These are phyloP conservation scores for Rhaphigaster nebulosa DNA, from an alignment of 2,888 invertebrate genomes.

Conservation along the genomic window DNA sequence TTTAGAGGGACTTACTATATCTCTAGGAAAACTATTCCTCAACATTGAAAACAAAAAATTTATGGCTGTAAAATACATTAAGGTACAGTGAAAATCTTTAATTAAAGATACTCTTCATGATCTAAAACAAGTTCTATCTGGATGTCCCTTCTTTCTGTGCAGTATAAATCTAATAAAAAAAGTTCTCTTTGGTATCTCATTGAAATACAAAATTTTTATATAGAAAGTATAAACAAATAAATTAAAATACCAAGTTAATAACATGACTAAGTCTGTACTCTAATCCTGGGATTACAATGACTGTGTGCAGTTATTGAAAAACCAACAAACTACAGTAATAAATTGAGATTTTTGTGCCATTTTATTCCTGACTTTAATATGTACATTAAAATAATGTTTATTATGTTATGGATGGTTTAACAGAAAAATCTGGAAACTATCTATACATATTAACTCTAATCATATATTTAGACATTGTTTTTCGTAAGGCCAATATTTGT, in stretches of 20 bases:
- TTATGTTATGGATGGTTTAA: background rate
- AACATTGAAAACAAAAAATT: background rate
- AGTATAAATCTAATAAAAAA: background rate
- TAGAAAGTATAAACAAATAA: background rate
- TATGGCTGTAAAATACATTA: background rate
- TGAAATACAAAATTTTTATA: background rate
- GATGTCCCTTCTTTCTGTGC: background rate
- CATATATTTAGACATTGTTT: slow-evolving; percentile 52
- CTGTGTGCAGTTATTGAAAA: background rate
- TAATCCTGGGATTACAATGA: background rate
- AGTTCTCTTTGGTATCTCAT: background rate
- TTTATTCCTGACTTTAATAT: background rate
- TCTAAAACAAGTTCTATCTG: background rate
- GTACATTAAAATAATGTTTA: background rate
- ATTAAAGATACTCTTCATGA: background rate
- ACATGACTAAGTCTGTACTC: no score
- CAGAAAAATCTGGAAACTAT: background rate
- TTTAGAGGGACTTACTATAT: background rate
- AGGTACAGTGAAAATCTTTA: background rate
- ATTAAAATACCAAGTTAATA: background rate
- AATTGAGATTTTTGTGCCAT: background rate
- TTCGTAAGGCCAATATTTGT: slow-evolving; percentile 55
- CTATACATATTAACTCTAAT: background rate
- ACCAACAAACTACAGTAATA: background rate
- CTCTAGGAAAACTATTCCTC: background rate